Conservation (phyloP, 1,140 invertebrate species). For the Drosophila sucinea region DNA sequence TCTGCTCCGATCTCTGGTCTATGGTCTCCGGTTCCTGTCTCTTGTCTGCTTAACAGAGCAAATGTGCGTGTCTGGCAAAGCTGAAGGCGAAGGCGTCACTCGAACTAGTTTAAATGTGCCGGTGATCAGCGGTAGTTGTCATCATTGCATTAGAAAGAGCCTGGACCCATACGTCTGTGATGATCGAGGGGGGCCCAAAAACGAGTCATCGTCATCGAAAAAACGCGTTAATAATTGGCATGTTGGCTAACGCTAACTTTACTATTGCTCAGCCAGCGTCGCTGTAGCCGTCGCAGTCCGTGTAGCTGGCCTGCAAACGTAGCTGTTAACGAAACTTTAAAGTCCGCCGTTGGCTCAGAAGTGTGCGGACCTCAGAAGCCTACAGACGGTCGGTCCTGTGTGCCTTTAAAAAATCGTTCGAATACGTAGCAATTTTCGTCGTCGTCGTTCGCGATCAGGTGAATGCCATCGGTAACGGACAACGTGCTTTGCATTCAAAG, state of each 20-base stretch:
- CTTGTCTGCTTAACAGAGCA: slow-evolving; percentile 6
- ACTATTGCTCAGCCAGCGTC: slow-evolving; percentile 35
- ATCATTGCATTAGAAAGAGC: slow-evolving; percentile 56
- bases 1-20: slow-evolving; percentile 37
- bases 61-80: slow-evolving; percentile 32
- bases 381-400: slow-evolving; percentile 63
- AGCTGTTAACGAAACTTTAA: slow-evolving; percentile 76
- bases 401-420: slow-evolving; percentile 37
- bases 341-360: slow-evolving; percentile 67
- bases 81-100: slow-evolving; percentile 43
- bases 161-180: slow-evolving; percentile 41
- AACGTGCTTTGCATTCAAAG: slow-evolving; percentile 71
- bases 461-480: slow-evolving; percentile 65
- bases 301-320: slow-evolving; percentile 29
- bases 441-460: slow-evolving; percentile 57
- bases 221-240: slow-evolving; percentile 66
- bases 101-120: slow-evolving; percentile 65
- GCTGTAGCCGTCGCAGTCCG: slow-evolving; percentile 27
- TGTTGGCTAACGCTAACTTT: slow-evolving; percentile 49
- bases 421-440: slow-evolving; percentile 1
- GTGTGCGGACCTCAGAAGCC: slow-evolving; percentile 69
- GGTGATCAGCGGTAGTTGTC: slow-evolving; percentile 32
- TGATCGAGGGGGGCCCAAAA: slow-evolving; percentile 39
- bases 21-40: slow-evolving; percentile 16
- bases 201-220: slow-evolving; percentile 30